phyloP scores from a whole-genome alignment of 2,113 vertebrate genomes.

The Trogon melanurus region DNA sequence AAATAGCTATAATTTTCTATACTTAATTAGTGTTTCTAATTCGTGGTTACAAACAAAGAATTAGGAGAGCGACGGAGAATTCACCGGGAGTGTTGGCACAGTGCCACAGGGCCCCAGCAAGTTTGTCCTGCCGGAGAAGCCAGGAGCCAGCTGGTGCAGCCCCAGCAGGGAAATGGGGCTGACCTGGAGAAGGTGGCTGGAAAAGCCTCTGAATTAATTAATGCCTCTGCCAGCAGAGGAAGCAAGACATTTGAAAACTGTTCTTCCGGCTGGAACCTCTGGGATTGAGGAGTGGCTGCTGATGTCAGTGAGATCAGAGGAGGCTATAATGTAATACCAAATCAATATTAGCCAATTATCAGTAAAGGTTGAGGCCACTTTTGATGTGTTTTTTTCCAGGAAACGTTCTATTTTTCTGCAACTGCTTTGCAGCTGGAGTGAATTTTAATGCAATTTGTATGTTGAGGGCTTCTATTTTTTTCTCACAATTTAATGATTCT shows the following conservation, averaged over 20 bases:
- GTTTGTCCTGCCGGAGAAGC: neutral
- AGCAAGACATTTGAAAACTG: conserved; percentile 16
- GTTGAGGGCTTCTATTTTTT: neutral
- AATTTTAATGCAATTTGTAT: conserved; percentile 43
- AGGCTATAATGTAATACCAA: conserved; percentile 47
- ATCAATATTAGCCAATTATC: conserved; percentile 66
- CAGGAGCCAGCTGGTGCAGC: conserved; percentile 32
- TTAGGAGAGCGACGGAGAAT: neutral
- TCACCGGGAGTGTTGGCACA: neutral
- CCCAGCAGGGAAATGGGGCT: conserved; percentile 10
- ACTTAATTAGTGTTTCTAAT: neutral
- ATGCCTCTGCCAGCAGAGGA: conserved; percentile 24
- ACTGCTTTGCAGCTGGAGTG: neutral
- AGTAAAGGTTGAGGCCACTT: conserved; percentile 40
- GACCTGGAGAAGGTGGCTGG: conserved; percentile 45
- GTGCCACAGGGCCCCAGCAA: neutral
- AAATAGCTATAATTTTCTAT: neutral
- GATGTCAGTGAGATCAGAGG: conserved; percentile 44
- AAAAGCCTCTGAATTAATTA: conserved; percentile 43
- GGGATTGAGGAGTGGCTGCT: conserved; percentile 15
- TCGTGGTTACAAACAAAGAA: neutral
- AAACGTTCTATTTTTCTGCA: conserved; percentile 40
- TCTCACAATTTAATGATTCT: neutral
- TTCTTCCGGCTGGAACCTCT: conserved; percentile 30
- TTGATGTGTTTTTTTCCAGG: conserved; percentile 14